These are phyloP conservation scores for Chlamydotis undulata DNA, from an alignment of 2,113 vertebrate species.

Conservation along the genomic window DNA sequence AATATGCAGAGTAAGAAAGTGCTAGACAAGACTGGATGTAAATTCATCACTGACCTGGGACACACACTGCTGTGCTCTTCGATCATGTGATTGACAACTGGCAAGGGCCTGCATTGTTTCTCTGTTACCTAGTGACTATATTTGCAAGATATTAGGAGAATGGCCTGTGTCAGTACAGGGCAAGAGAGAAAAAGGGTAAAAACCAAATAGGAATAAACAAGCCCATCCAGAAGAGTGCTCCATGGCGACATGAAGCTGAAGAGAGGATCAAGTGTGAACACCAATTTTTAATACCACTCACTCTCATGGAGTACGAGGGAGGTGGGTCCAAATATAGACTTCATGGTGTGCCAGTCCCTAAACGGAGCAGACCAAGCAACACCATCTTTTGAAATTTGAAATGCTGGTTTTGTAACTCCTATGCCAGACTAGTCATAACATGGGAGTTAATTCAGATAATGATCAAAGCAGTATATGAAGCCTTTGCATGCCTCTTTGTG, in stretches of 20 bases:
- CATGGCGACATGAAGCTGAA: not conserved
- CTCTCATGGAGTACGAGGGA: not conserved
- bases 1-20: not conserved
- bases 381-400: not conserved
- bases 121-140: constrained; percentile 64
- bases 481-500: not conserved
- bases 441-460: not conserved
- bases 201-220: not conserved
- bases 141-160: constrained; percentile 47
- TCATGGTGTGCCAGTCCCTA: not conserved
- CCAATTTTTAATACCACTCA: not conserved
- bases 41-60: not conserved
- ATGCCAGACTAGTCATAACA: not conserved
- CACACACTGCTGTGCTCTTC: not conserved
- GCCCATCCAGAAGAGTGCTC: not conserved
- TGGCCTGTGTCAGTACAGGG: not conserved
- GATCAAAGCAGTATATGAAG: not conserved
- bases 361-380: not conserved
- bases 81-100: constrained; percentile 46
- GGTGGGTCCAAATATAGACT: not conserved
- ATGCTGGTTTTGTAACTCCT: not conserved
- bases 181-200: constrained; percentile 2
- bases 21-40: not conserved
- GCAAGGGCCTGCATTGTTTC: constrained; percentile 59
- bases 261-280: not conserved